phyloP scores from a whole-genome alignment of 2,888 invertebrate species.

The Plusia festucae region DNA sequence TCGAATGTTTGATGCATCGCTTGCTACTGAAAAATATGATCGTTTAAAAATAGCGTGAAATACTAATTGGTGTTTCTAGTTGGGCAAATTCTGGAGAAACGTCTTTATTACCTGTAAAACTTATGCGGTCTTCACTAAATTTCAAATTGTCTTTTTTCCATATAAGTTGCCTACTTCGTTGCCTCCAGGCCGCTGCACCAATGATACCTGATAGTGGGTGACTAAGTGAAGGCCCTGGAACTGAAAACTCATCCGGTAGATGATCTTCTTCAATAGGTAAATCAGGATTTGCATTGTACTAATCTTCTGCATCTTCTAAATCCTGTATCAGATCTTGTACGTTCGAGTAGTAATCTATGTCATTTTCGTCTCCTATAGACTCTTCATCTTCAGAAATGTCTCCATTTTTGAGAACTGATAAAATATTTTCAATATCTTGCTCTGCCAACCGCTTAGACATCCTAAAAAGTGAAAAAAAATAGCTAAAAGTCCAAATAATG shows the following conservation, averaged over 20 bases:
- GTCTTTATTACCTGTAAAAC: constrained; percentile 25
- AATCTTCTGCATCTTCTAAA: constrained; percentile 28
- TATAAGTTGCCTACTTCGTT: constrained; percentile 25
- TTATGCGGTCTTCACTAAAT: constrained; percentile 26
- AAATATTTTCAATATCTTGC: constrained; percentile 18
- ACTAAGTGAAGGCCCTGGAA: background rate
- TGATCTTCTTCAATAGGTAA: constrained; percentile 17
- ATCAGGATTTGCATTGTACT: constrained; percentile 20
- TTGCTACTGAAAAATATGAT: too few relatives aligned
- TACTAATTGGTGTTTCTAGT: constrained; percentile 14
- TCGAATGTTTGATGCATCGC: too few relatives aligned
- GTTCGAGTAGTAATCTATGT: constrained; percentile 28
- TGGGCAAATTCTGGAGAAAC: constrained; percentile 12
- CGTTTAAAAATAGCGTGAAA: too few relatives aligned
- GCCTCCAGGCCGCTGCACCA: constrained; percentile 23
- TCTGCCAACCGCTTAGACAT: constrained; percentile 23
- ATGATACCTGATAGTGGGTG: constrained; percentile 12
- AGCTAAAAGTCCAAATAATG: constrained; percentile 11
- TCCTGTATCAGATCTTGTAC: constrained; percentile 25
- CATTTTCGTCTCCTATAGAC: constrained; percentile 29
- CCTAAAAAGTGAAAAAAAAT: constrained; percentile 23
- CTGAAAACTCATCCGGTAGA: background rate
- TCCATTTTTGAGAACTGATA: constrained; percentile 24
- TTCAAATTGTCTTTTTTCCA: constrained; percentile 30
- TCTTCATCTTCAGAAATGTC: constrained; percentile 36